These are phyloP conservation scores for Agelastica alni DNA, from an alignment of 2,888 invertebrate species.

Conservation along the genomic window DNA sequence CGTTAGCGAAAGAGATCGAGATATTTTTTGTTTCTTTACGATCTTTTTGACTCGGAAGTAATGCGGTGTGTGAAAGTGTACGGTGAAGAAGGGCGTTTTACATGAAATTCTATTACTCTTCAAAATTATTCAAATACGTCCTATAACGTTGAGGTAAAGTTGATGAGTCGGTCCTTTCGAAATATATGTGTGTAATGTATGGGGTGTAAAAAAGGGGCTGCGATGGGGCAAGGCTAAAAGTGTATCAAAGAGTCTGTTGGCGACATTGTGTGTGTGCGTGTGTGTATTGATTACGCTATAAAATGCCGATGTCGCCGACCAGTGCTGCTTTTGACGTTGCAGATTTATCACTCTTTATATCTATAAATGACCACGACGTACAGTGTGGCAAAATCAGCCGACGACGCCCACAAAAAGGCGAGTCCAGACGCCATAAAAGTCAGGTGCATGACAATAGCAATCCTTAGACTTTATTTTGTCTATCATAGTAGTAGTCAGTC, in stretches of 20 bases:
- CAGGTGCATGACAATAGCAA: no score
- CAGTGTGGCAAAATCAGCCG: slow-evolving; percentile 23
- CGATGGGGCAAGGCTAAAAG: slow-evolving; percentile 6
- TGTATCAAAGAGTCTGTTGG: slow-evolving; percentile 42
- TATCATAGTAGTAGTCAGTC: no score
- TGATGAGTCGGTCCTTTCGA: no score
- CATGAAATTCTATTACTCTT: no score
- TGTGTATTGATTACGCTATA: slow-evolving; percentile 56
- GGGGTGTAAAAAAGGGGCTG: neutral
- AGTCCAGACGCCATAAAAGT: no score
- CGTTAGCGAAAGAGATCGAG: slow-evolving; percentile 21
- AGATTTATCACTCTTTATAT: slow-evolving; percentile 56
- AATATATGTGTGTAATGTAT: no score
- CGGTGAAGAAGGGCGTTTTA: no score
- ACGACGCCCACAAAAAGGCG: slow-evolving; percentile 52
- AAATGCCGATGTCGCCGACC: slow-evolving; percentile 55
- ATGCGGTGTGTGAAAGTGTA: slow-evolving; percentile 33
- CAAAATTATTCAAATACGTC: no score
- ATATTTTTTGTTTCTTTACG: slow-evolving; percentile 12
- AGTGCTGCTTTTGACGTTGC: slow-evolving; percentile 51
- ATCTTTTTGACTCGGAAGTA: slow-evolving; percentile 24
- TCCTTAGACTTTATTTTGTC: no score
- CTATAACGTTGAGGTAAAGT: no score
- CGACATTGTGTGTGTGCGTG: slow-evolving; percentile 57
- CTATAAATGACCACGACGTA: no score